Percentiles rank a stretch among this genome's conserved stretches.
phyloP scores from a whole-genome alignment of 2,797 vertebrate genomes.

The Coluber constrictor region DNA sequence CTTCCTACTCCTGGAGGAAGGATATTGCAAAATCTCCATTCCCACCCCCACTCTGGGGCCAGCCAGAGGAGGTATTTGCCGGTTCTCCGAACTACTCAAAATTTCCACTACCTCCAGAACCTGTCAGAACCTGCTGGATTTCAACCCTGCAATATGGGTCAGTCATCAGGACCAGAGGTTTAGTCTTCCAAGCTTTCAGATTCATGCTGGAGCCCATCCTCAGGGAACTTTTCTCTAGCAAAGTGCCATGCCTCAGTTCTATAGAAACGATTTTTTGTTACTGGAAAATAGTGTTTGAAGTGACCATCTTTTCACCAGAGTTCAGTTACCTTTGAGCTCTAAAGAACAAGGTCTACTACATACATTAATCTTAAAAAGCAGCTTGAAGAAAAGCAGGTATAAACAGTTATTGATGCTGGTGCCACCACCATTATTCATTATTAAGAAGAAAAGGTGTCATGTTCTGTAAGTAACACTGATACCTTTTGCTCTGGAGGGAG shows the following conservation, averaged over 20 bases:
- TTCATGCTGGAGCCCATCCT: no score
- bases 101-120: no score
- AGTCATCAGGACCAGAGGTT: no score
- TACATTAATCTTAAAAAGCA: background rate
- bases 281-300: conserved; percentile 44
- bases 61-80: no score
- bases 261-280: conserved; percentile 17
- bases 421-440: background rate
- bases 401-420: background rate
- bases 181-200: no score
- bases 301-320: background rate
- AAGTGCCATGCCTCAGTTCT: background rate
- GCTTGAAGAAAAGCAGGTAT: background rate
- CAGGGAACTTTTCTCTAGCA: no score
- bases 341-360: background rate
- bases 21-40: no score
- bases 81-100: no score
- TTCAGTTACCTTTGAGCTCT: conserved; percentile 19
- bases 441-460: conserved; percentile 14
- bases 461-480: conserved; percentile 9
- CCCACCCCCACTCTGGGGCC: no score
- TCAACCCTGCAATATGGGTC: no score
- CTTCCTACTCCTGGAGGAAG: no score
- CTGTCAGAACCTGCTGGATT: no score
- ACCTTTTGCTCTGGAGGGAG: background rate